Conservation (phyloP, 1,140 invertebrate genomes). For the Drosophila ercepeae region DNA sequence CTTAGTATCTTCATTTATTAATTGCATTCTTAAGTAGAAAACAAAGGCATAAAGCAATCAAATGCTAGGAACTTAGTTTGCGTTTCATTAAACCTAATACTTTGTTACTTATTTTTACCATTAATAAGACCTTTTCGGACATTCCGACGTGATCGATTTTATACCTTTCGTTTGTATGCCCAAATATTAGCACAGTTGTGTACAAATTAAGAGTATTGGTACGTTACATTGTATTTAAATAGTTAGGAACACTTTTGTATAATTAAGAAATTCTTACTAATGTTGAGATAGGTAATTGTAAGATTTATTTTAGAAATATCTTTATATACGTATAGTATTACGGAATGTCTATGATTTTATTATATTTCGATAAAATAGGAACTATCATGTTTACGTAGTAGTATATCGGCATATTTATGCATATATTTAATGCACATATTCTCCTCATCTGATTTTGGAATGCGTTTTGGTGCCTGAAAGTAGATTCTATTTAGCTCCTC, state of each 20-base stretch:
- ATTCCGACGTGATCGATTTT: not conserved
- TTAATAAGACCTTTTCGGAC: slow-evolving; percentile 20
- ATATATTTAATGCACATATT: slow-evolving; percentile 12
- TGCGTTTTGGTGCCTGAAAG: slow-evolving; percentile 8
- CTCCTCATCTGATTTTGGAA: slow-evolving; percentile 3
- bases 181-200: slow-evolving; percentile 28
- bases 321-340: slow-evolving; percentile 39
- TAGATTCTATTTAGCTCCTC: slow-evolving; percentile 3
- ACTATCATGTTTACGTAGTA: slow-evolving; percentile 71
- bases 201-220: slow-evolving; percentile 52
- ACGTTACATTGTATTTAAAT: slow-evolving; percentile 71
- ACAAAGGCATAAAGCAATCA: slow-evolving; percentile 82
- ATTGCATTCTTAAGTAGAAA: slow-evolving; percentile 61
- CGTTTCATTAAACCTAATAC: slow-evolving; percentile 53
- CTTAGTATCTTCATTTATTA: slow-evolving; percentile 20
- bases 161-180: not conserved
- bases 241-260: slow-evolving; percentile 75
- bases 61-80: slow-evolving; percentile 82
- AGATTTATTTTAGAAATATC: slow-evolving; percentile 37
- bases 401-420: slow-evolving; percentile 19
- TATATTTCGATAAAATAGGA: slow-evolving; percentile 67
- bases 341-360: slow-evolving; percentile 52
- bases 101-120: slow-evolving; percentile 28
- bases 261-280: slow-evolving; percentile 53
- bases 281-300: slow-evolving; percentile 26